Conservation (phyloP, 2,888 invertebrate species). For the Mayetiola destructor region DNA sequence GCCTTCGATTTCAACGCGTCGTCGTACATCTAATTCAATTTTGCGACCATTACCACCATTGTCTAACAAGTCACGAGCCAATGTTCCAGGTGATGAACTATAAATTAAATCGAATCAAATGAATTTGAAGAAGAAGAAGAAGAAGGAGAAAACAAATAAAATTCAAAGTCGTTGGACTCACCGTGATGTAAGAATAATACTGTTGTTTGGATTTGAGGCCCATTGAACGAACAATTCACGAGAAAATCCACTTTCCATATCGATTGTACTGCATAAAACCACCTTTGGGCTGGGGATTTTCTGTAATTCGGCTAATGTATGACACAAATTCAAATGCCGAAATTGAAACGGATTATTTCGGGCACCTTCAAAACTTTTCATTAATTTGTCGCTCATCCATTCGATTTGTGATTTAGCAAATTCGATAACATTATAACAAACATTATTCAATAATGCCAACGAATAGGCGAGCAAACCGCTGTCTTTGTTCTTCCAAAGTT, state of each 20-base stretch:
- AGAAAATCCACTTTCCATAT: conserved; percentile 90
- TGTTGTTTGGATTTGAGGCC: conserved; percentile 83
- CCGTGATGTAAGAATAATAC: conserved; percentile 84
- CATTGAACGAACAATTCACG: conserved; percentile 89
- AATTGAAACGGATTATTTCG: conserved; percentile 93
- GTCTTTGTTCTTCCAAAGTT: conserved; percentile 87
- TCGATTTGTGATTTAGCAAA: conserved; percentile 98
- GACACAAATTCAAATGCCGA: conserved; percentile 84
- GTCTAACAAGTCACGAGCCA: conserved; percentile 65
- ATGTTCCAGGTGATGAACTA: conserved; percentile 66
- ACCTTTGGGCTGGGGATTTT: conserved; percentile 86
- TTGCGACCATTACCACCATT: conserved; percentile 54
- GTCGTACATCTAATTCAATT: conserved; percentile 53
- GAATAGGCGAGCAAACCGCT: conserved; percentile 92
- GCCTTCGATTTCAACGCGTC: conserved; percentile 60
- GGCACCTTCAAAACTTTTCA: conserved; percentile 80
- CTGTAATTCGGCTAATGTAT: conserved; percentile 72
- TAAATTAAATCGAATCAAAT: conserved; percentile 14
- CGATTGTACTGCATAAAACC: conserved; percentile 86
- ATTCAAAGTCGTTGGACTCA: conserved; percentile 24
- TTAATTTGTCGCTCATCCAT: conserved; percentile 99
- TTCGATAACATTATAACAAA: conserved; percentile 95
- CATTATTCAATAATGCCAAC: conserved; percentile 83
- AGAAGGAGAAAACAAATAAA: conserved; percentile 2
- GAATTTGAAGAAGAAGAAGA: neutral